Evolutionary conservation across 2,113 vertebrate genomes (phyloP), one percentile per base, ranked within the genome.

Genomic region (Cnemophilus loriae): DNA sequence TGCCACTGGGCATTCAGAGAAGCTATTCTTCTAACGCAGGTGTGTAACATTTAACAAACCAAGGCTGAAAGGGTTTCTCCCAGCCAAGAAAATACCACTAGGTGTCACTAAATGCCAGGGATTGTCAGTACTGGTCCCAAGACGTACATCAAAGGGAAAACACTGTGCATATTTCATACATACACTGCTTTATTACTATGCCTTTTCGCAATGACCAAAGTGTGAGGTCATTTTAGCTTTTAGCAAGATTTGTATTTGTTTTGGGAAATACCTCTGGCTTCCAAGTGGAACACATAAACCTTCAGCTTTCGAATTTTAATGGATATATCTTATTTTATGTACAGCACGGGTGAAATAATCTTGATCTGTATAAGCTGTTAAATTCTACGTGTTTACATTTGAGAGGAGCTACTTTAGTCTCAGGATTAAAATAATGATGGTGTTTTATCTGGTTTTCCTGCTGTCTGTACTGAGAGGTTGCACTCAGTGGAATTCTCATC

Each of bases 61-160:
- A 14, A 19, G 22, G 10, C 3, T 3, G 35, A 20, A 26, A 1
- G 15, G 17, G 4, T 5, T 60, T 75, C 9, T 37, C 37, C 41
- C 35, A 7, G 5, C 17, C 30, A 20, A 30, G 8, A 49, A 91
- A 57, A 26, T 1, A 30, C 93, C 96, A 82, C 90, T 82, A 94
- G 96, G 21, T 94, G 96, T 94, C 96, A 93, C 79, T 92, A 30
- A 76, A 90, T 16, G 69, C 30, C 75, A 67, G 55, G 37, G 17
- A 82, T 77, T 73, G 18, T 10, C 47, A 10, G 1, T 2, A 4
- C 18, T 12, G 7, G 6, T 33, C 41, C 23, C 1, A 3, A 11
- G 23, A 13, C 0, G 0, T 1, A 1, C 6, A 1, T 14, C 12
- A 9, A 37, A 16, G 33, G 0, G 0, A 12, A 46, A 41, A 5